A percentile compares a stretch with the other conserved stretches of the same genome.
phyloP scores from a whole-genome alignment of 1,140 invertebrate species.

The Drusus annulatus region DNA sequence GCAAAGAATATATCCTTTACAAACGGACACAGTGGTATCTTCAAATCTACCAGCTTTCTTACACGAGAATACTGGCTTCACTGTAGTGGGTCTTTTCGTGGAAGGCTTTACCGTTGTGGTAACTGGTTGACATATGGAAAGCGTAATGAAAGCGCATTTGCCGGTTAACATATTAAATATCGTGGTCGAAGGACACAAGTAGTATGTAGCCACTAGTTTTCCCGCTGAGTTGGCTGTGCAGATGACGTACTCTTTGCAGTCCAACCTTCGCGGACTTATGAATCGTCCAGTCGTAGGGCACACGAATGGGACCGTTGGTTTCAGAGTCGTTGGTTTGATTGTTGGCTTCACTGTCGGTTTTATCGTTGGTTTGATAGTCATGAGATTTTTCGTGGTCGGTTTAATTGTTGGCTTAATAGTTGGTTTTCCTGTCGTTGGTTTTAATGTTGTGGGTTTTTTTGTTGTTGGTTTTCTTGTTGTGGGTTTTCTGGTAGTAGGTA shows the following conservation, averaged over 20 bases:
- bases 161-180: not conserved
- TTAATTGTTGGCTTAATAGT: not conserved
- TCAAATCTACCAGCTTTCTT: not conserved
- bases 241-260: slow-evolving; percentile 41
- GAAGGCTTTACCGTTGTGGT: too few species aligned
- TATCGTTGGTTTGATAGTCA: not conserved
- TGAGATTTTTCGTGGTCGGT: not conserved
- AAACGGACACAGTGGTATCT: not conserved
- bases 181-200: not conserved
- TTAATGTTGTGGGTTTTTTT: not conserved
- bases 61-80: not conserved
- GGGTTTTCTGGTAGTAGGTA: not conserved
- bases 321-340: not conserved
- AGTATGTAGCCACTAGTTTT: not conserved
- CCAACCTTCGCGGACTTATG: not conserved
- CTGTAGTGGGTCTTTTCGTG: not conserved
- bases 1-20: not conserved
- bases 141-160: not conserved
- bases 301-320: not conserved
- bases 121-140: too few species aligned
- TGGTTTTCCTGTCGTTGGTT: not conserved
- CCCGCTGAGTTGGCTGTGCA: not conserved
- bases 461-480: not conserved
- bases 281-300: slow-evolving; percentile 19
- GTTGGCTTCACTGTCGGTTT: not conserved